Conservation (phyloP, 2,797 vertebrate species). For the Chrosomus eos region DNA sequence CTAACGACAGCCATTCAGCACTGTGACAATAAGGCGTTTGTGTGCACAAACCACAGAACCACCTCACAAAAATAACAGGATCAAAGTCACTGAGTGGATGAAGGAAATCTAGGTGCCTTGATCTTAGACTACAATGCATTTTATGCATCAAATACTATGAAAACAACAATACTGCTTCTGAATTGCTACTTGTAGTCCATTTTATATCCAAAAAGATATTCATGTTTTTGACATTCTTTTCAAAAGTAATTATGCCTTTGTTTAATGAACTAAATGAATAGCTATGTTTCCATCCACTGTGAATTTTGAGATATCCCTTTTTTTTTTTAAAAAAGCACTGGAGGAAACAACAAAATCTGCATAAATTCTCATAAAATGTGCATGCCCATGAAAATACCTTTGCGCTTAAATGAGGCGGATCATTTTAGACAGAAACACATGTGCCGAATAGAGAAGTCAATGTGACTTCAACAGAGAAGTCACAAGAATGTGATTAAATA, state of each 20-base stretch:
- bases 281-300: neutral
- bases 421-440: neutral
- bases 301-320: neutral
- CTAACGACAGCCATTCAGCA: constrained; percentile 16
- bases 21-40: constrained; percentile 52
- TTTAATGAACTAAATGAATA: neutral
- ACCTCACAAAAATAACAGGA: constrained; percentile 40
- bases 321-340: neutral
- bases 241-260: neutral
- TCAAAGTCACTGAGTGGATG: constrained; percentile 44
- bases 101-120: constrained; percentile 65
- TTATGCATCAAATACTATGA: neutral
- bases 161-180: neutral
- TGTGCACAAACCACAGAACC: constrained; percentile 34
- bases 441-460: neutral
- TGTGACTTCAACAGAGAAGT: neutral
- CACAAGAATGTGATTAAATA: neutral
- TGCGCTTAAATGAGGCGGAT: neutral
- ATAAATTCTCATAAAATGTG: neutral
- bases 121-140: neutral
- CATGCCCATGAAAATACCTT: neutral
- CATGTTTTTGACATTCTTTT: neutral
- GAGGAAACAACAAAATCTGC: neutral
- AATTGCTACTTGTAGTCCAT: neutral
- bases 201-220: neutral